Evolutionary conservation across 2,888 invertebrate species (phyloP), one percentile per base, ranked within the genome.

Genomic region (Dorcus hopei): DNA sequence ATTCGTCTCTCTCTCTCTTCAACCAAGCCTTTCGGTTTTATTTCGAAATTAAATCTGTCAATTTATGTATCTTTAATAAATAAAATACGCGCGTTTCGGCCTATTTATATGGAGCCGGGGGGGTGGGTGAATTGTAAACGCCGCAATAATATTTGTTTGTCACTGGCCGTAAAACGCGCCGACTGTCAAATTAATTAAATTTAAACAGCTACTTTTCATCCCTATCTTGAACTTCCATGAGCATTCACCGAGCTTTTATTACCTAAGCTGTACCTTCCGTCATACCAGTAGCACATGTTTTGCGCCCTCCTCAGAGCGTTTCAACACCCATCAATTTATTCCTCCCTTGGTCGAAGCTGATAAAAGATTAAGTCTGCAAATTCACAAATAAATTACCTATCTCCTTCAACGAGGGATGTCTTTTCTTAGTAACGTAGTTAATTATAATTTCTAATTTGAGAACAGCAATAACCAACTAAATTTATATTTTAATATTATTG

Each of bases 81-180:
- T 19, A 52, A 45, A 23, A 38, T 26, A 38, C 19, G 38, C 9
- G 9, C 11, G 8, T 19, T 50, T 50, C 40, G 19, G 23, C 8
- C 39, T 50, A 4, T 39, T 23, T 6, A 38, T 49, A n/a, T n/a
- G 38, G 38, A 16, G 38, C 16, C 14, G 14, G 49, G 39, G 39
- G 7, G 19, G 5, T 9, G n/a, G 5, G 26, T 16, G 39, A 54
- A 48, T 40, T 39, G 39, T 39, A 41, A 54, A 48, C 23, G 5
- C 48, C 14, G 41, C 41, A 48, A 54, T 54, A 47, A 54, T 48
- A 48, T 54, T 54, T 54, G 49, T 54, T 54, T 54, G 41, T 54
- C 48, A 49, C 40, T 26, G 49, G 19, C 48, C 39, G 41, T 38
- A 54, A 39, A 54, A 49, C 39, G 48, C 54, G 14, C 41, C 33